phyloP scores from a whole-genome alignment of 35 echinoderm and acorn worm genomes.

The Heliocidaris erythrogramma region DNA sequence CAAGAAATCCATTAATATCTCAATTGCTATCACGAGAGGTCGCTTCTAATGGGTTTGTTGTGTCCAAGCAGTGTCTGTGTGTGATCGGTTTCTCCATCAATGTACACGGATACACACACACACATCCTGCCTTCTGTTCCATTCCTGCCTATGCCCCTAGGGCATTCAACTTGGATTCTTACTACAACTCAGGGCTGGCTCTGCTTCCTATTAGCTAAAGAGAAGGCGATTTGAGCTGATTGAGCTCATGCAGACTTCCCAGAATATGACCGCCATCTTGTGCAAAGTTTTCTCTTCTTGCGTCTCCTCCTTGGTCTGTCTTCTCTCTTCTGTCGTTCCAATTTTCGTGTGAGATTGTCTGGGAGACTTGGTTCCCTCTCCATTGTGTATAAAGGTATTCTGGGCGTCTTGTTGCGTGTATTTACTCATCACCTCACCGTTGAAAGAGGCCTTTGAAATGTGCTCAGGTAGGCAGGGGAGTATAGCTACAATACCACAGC shows the following conservation, averaged over 20 bases:
- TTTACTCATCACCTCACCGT: not conserved
- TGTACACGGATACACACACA: not conserved
- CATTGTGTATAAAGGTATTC: not conserved
- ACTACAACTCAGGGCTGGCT: not conserved
- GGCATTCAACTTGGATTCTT: constrained; percentile 46
- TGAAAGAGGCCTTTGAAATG: not conserved
- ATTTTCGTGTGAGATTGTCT: not conserved
- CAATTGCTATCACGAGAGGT: constrained; percentile 28
- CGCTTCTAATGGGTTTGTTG: constrained; percentile 20
- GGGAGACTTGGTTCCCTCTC: not conserved
- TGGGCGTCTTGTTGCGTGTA: not conserved
- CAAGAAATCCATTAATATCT: constrained; percentile 29
- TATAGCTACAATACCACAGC: not conserved
- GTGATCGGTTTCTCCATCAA: not conserved
- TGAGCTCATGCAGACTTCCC: constrained; percentile 33
- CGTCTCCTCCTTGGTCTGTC: not conserved
- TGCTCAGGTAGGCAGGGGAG: constrained; percentile 13
- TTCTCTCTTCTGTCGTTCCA: not conserved
- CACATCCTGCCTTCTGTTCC: not conserved
- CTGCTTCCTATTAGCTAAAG: not conserved
- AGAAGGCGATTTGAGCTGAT: constrained; percentile 1
- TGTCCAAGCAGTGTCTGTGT: constrained; percentile 14
- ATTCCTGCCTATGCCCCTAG: constrained; percentile 18
- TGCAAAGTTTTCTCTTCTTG: not conserved
- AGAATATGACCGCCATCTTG: constrained; percentile 46